Conservation (phyloP, 1,140 invertebrate species). For the Bursaphelenchus mucronatus region DNA sequence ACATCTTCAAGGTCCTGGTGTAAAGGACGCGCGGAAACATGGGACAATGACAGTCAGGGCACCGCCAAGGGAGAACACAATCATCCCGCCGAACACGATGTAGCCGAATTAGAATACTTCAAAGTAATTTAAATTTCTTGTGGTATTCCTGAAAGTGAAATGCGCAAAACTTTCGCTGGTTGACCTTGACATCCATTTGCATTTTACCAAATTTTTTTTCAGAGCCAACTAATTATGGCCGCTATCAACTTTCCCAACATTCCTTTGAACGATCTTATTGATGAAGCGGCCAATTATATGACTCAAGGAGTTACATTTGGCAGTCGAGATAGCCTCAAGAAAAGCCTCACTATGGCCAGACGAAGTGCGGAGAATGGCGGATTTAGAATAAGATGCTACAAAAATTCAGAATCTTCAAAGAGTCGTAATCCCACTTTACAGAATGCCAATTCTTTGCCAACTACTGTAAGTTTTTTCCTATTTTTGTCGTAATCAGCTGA, state of each 20-base stretch:
- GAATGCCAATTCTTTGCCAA: too few species aligned
- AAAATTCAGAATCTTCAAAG: slow-evolving; percentile 34
- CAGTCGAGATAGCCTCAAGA: slow-evolving; percentile 46
- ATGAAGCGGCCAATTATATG: slow-evolving; percentile 42
- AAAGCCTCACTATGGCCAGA: slow-evolving; percentile 46
- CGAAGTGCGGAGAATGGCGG: slow-evolving; percentile 50
- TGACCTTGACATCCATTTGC: not conserved
- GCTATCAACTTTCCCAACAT: slow-evolving; percentile 42
- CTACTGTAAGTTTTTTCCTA: too few species aligned
- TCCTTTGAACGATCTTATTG: slow-evolving; percentile 45
- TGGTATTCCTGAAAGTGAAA: not conserved
- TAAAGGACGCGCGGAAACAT: slow-evolving; percentile 47
- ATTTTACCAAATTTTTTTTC: slow-evolving; percentile 4
- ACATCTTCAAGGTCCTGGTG: slow-evolving; percentile 37
- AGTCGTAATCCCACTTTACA: not conserved
- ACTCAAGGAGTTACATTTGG: slow-evolving; percentile 37
- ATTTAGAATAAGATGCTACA: slow-evolving; percentile 47
- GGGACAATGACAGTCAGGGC: slow-evolving; percentile 47
- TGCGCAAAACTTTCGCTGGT: not conserved
- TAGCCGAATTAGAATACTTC: slow-evolving; percentile 49
- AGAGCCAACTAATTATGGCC: slow-evolving; percentile 50
- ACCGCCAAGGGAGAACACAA: slow-evolving; percentile 53
- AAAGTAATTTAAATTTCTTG: slow-evolving; percentile 28
- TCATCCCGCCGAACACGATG: slow-evolving; percentile 46
- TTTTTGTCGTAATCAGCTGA: too few species aligned